A percentile compares a stretch with the other conserved stretches of the same genome.
Conservation (phyloP, 1,140 invertebrate genomes). For the Adelges cooleyi region DNA sequence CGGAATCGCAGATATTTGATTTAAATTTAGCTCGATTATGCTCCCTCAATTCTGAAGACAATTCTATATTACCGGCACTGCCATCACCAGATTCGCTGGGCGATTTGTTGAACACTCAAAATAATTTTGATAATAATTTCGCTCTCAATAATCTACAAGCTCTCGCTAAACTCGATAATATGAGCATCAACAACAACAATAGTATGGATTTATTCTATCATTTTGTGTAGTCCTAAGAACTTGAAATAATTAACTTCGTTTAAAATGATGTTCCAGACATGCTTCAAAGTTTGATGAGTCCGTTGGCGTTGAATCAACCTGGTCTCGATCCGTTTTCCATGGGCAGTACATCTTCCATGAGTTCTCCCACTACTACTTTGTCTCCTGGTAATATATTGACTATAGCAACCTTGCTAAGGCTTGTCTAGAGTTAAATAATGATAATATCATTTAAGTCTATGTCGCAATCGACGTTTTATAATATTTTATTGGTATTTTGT, state of each 20-base stretch:
- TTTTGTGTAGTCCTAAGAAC: no score
- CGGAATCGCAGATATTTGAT: conserved; percentile 39
- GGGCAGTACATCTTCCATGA: conserved; percentile 3
- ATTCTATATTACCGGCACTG: conserved; percentile 39
- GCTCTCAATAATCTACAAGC: conserved; percentile 77
- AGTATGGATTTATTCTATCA: not conserved
- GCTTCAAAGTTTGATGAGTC: conserved; percentile 26
- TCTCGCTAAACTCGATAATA: conserved; percentile 68
- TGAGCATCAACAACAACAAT: conserved; percentile 40
- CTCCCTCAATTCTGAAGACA: conserved; percentile 55
- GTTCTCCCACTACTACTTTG: conserved; percentile 22
- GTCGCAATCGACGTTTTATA: no score
- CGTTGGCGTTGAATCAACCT: conserved; percentile 21
- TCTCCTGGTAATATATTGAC: conserved; percentile 6
- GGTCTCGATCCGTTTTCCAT: conserved; percentile 7
- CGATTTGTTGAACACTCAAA: conserved; percentile 45
- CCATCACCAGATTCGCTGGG: conserved; percentile 43
- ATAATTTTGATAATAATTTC: conserved; percentile 45
- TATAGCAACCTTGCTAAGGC: no score
- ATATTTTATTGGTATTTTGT: no score
- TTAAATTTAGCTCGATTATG: conserved; percentile 72
- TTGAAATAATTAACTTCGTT: no score
- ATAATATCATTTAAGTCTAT: no score
- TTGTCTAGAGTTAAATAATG: no score
- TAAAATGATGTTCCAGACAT: conserved; percentile 5